Evolutionary conservation across 1,140 invertebrate genomes (phyloP), one percentile per base, ranked within the genome.

Genomic region (Grapholita molesta): DNA sequence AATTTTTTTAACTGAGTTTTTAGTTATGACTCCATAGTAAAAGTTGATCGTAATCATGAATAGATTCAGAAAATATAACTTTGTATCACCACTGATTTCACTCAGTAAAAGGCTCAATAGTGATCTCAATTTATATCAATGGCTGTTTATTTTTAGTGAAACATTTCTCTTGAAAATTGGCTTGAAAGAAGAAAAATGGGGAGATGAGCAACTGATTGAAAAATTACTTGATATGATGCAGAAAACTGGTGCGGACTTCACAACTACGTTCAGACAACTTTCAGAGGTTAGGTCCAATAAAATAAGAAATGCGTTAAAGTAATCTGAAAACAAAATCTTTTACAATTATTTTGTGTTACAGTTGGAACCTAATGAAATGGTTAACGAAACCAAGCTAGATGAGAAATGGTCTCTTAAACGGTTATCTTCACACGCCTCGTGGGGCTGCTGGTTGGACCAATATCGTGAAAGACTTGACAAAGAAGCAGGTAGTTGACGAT

Each of bases 231-330:
- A 93, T 55, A 93, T 94, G 78, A 94, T 95, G 94, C 91, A 93
- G 74, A 92, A 93, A 23, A 94, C 92, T 18, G 92, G 93, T 24
- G 92, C 94, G 2, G 95, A 95, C 82, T 95, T 95, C 75, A 95
- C 94, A 1, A 93, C 93, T 72, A 93, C 92, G 1, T 95, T 95
- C 75, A 85, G 93, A 64, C 93, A 93, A 78, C 82, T 96, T 35
- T 93, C 92, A 81, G 84, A 92, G 69, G 82, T 90, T 72, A 64
- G 18, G 25, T 64, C 7, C 25, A 32, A 28, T 3, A 3, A 15
- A 33, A 23, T 12, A 53, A 53, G n/a, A n/a, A n/a, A n/a, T n/a
- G n/a, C n/a, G n/a, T n/a, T n/a, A n/a, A n/a, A n/a, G n/a, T n/a
- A n/a, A n/a, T n/a, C n/a, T n/a, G n/a, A n/a, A n/a, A n/a, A n/a